Evolutionary conservation across 2,888 invertebrate species (phyloP).

Genomic region (Drosophila greeni): DNA sequence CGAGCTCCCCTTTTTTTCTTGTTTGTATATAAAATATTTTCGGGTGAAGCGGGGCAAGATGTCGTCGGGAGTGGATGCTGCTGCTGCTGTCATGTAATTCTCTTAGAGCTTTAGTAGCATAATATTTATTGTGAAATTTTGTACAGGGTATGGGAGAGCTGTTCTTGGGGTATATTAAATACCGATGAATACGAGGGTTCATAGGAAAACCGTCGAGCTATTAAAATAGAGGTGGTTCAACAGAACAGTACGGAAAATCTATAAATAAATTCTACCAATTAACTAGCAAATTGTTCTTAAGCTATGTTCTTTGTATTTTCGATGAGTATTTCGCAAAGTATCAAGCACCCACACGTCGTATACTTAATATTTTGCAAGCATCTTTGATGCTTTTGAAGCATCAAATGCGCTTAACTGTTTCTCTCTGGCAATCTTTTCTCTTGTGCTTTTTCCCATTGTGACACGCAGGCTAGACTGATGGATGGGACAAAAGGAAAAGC

Average conservation of each 20-base stretch:
- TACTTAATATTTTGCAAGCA: background rate
- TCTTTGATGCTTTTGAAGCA: constrained; percentile 11
- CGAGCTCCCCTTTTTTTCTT: constrained; percentile 26
- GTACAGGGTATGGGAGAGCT: background rate
- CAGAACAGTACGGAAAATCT: background rate
- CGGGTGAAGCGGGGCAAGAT: constrained; percentile 14
- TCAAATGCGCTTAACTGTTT: constrained; percentile 37
- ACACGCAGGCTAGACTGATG: constrained; percentile 14
- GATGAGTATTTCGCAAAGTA: background rate
- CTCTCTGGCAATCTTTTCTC: constrained; percentile 22
- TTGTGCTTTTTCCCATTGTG: constrained; percentile 21
- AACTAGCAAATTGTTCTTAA: too few relatives aligned
- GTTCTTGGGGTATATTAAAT: constrained; percentile 2
- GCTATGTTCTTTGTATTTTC: background rate
- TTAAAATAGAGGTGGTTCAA: background rate
- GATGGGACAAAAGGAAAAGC: constrained; percentile 23
- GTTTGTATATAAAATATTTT: constrained; percentile 6
- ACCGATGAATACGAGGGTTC: too few relatives aligned
- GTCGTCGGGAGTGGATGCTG: constrained; percentile 22
- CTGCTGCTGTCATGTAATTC: constrained; percentile 47
- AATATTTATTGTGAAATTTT: constrained; percentile 42
- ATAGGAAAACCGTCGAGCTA: background rate
- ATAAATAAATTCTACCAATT: background rate
- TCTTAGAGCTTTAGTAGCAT: constrained; percentile 43
- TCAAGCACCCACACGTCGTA: constrained; percentile 16